These are phyloP conservation scores for Etheostoma nigrum DNA, from an alignment of 2,797 vertebrate species.

Conservation along the genomic window DNA sequence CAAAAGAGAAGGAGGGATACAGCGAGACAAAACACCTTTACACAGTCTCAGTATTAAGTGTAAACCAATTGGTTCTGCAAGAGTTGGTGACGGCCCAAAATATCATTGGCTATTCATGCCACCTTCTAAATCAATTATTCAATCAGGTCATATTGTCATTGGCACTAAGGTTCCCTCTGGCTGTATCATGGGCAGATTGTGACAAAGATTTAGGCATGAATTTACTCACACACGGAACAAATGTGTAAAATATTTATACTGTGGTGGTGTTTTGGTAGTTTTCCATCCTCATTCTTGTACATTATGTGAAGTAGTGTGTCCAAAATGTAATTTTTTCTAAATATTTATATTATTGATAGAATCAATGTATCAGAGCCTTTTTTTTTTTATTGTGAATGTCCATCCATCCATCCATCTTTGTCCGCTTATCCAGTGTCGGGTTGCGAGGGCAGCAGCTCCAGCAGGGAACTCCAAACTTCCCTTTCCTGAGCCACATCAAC, in stretches of 20 bases:
- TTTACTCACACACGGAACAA: not conserved
- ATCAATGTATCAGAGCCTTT: no score
- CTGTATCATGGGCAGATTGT: not conserved
- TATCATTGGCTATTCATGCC: slow-evolving; percentile 35
- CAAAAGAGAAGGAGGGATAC: not conserved
- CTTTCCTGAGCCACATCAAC: no score
- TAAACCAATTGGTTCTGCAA: slow-evolving; percentile 62
- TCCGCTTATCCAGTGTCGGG: no score
- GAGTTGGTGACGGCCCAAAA: slow-evolving; percentile 43
- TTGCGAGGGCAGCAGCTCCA: no score
- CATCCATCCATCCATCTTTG: no score
- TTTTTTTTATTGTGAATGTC: no score
- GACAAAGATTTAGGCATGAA: slow-evolving; percentile 13
- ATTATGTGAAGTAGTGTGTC: not conserved
- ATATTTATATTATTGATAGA: no score
- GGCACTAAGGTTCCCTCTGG: not conserved
- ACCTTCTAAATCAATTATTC: slow-evolving; percentile 48
- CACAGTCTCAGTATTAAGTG: slow-evolving; percentile 8
- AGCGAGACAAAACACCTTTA: slow-evolving; percentile 6
- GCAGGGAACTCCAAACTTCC: no score
- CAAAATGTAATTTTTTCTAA: not conserved
- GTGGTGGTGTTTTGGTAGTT: not conserved
- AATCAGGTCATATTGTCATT: slow-evolving; percentile 36
- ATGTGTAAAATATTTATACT: not conserved
- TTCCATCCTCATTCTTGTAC: not conserved